A percentile compares a stretch with the other conserved stretches of the same genome.
Conservation (phyloP, 2,797 vertebrate species). For the Bradypodion ventrale region DNA sequence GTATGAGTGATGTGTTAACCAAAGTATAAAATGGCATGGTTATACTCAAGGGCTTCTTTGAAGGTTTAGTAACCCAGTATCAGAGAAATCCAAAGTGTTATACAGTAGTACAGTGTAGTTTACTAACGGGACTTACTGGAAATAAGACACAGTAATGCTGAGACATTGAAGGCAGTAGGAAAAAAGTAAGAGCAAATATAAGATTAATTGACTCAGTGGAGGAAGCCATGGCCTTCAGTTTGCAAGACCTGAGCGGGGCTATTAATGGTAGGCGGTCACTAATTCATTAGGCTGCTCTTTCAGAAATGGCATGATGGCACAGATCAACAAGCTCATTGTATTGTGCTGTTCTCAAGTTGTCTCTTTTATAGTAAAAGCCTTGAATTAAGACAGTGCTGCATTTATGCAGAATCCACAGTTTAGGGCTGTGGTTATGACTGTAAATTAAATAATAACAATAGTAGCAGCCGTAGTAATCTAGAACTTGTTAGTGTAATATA, state of each 20-base stretch:
- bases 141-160: too few species aligned
- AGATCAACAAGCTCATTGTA: background rate
- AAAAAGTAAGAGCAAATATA: too few species aligned
- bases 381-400: background rate
- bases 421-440: background rate
- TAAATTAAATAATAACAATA: background rate
- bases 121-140: too few species aligned
- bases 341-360: background rate
- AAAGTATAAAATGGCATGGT: background rate
- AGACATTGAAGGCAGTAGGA: too few species aligned
- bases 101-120: background rate
- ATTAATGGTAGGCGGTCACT: too few species aligned
- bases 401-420: background rate
- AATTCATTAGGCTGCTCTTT: too few species aligned
- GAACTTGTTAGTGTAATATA: background rate
- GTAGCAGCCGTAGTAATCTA: too few species aligned
- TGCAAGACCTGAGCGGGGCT: too few species aligned
- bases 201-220: too few species aligned
- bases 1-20: background rate
- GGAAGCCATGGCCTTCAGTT: too few species aligned
- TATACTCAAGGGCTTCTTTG: background rate
- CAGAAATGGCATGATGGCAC: too few species aligned
- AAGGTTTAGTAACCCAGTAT: background rate
- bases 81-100: background rate
- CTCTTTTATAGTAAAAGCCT: background rate